phyloP scores from a whole-genome alignment of 53 echinoderm and acorn worm genomes.

The Holothuria leucospilota region DNA sequence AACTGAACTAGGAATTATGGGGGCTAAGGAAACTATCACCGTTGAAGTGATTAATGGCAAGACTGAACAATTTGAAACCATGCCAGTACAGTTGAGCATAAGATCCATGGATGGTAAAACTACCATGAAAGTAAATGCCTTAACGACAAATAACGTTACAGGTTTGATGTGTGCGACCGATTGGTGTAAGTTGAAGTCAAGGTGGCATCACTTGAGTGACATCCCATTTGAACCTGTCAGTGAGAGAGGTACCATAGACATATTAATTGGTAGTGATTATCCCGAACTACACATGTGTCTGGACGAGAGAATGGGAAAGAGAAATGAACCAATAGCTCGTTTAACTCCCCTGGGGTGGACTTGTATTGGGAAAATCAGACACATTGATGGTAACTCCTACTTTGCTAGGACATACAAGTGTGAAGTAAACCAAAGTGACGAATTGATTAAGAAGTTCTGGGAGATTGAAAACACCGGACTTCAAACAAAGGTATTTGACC shows the following conservation, averaged over 20 bases:
- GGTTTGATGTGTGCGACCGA: constrained; percentile 20
- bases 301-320: background rate
- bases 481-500: background rate
- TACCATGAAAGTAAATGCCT: constrained; percentile 3
- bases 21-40: background rate
- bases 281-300: background rate
- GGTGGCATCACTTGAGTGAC: constrained; percentile 36
- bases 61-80: constrained; percentile 26
- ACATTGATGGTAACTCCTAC: background rate
- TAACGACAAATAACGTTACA: constrained; percentile 32
- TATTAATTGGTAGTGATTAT: constrained; percentile 25
- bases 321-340: constrained; percentile 7
- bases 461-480: constrained; percentile 3
- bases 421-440: background rate
- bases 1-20: background rate
- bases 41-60: constrained; percentile 16
- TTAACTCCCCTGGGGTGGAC: constrained; percentile 23
- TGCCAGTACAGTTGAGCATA: constrained; percentile 20
- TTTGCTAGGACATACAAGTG: background rate
- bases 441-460: background rate
- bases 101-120: constrained; percentile 38
- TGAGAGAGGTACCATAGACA: constrained; percentile 18
- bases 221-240: constrained; percentile 22
- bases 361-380: background rate
- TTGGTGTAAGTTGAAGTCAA: constrained; percentile 31